Percentiles rank a stretch among this genome's conserved stretches.
Conservation (phyloP, 2,113 vertebrate species). For the Atrichornis clamosus region DNA sequence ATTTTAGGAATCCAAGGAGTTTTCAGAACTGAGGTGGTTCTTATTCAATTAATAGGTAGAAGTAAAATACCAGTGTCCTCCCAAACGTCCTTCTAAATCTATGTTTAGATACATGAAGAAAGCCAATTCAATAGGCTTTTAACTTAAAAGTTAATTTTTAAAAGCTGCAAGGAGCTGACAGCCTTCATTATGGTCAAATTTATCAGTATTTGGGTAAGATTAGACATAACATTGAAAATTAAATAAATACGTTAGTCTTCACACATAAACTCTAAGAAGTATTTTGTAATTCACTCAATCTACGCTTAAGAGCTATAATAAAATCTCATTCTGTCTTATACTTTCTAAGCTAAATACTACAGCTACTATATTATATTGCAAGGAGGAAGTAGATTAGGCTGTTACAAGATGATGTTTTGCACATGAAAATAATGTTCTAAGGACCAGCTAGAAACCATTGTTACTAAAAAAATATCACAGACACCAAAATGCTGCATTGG, state of each 20-base stretch:
- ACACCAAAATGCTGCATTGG: neutral
- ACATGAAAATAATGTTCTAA: neutral
- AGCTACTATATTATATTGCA: neutral
- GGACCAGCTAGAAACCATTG: neutral
- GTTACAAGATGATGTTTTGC: neutral
- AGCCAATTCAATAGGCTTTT: neutral
- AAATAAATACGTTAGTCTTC: neutral
- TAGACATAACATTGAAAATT: neutral
- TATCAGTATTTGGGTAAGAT: neutral
- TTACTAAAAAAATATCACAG: neutral
- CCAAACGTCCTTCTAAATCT: neutral
- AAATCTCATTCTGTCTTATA: neutral
- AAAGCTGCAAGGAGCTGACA: neutral
- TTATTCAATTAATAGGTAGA: neutral
- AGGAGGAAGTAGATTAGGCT: neutral
- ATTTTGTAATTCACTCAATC: neutral
- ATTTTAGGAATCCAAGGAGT: neutral
- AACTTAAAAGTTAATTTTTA: neutral
- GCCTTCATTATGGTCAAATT: neutral
- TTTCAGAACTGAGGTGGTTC: neutral
- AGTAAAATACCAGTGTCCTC: neutral
- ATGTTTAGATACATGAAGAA: neutral
- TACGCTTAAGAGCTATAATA: neutral
- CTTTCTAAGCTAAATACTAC: neutral
- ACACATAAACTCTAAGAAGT: neutral